Percentiles rank a stretch among this genome's conserved stretches.
Evolutionary conservation across 2,888 invertebrate genomes (phyloP).

Genomic region (Melieria picta): DNA sequence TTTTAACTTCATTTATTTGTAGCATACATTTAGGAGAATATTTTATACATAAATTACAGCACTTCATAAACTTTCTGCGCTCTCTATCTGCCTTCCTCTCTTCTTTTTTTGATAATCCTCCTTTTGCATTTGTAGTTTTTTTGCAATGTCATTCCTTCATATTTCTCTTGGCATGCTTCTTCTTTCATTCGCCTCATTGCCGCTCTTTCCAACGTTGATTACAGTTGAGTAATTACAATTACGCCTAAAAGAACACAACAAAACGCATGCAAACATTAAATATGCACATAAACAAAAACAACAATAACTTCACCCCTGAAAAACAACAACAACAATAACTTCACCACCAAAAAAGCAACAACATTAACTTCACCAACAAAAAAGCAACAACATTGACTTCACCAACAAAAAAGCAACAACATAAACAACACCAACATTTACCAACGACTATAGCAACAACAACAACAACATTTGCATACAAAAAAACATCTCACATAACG

Average conservation of each 20-base stretch:
- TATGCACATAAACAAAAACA: not conserved
- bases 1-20: too few relatives aligned
- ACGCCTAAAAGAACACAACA: not conserved
- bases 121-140: too few relatives aligned
- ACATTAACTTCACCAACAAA: not conserved
- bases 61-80: too few relatives aligned
- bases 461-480: not conserved
- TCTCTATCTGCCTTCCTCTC: too few relatives aligned
- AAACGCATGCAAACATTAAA: not conserved
- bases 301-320: not conserved
- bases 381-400: not conserved
- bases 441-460: not conserved
- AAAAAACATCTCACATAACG: too few relatives aligned
- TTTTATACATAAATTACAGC: too few relatives aligned
- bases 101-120: too few relatives aligned
- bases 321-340: not conserved
- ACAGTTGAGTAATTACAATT: constrained; percentile 2
- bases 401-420: not conserved
- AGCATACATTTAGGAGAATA: too few relatives aligned
- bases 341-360: not conserved
- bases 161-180: too few relatives aligned
- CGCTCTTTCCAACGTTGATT: too few relatives aligned
- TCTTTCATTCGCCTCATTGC: too few relatives aligned
- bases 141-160: too few relatives aligned
- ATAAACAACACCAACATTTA: not conserved